phyloP scores from a whole-genome alignment of 2,113 vertebrate genomes.

The Neoarius graeffei region DNA sequence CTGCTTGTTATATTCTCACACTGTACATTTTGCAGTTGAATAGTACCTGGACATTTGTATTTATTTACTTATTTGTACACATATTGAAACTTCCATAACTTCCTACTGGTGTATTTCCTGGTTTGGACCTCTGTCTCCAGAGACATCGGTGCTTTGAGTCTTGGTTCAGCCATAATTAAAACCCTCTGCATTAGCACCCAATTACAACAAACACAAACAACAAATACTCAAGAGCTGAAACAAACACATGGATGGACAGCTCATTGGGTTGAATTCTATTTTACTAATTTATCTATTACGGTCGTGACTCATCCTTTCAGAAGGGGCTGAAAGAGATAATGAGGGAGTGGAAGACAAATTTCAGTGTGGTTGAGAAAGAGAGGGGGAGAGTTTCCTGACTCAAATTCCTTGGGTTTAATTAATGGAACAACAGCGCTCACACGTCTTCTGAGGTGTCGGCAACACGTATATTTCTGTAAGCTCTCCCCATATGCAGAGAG shows the following conservation, averaged over 20 bases:
- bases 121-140: not conserved
- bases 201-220: slow-evolving; percentile 1
- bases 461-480: slow-evolving; percentile 48
- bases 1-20: not conserved
- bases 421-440: slow-evolving; percentile 39
- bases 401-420: slow-evolving; percentile 45
- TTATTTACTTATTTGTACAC: not conserved
- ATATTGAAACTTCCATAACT: not conserved
- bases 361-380: not conserved
- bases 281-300: not conserved
- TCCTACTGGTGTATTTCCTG: not conserved
- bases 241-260: not conserved
- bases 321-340: slow-evolving; percentile 8
- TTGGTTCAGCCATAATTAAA: not conserved
- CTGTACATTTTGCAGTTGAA: not conserved
- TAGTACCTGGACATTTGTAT: not conserved
- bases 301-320: slow-evolving; percentile 11
- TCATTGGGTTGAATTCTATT: not conserved
- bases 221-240: not conserved
- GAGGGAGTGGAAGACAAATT: slow-evolving; percentile 22
- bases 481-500: slow-evolving; percentile 43
- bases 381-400: slow-evolving; percentile 29
- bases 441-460: slow-evolving; percentile 41
- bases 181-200: not conserved
- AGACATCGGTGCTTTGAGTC: not conserved